These are phyloP conservation scores for Callipepla squamata DNA, from an alignment of 2,113 vertebrate genomes.

Conservation along the genomic window DNA sequence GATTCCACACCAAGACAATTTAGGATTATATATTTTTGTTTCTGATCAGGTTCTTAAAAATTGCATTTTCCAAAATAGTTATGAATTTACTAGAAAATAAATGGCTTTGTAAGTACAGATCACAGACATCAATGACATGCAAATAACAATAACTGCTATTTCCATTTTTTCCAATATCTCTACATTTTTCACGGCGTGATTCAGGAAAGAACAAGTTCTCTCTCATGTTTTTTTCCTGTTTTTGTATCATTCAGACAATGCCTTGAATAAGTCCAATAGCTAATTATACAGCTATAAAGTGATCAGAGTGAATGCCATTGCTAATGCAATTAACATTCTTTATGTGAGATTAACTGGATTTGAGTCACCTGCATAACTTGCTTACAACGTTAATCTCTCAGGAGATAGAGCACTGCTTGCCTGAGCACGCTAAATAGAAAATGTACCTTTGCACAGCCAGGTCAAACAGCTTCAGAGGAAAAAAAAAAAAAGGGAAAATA, in stretches of 20 bases:
- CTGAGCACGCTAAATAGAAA: slow-evolving; percentile 49
- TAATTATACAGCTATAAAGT: slow-evolving; percentile 76
- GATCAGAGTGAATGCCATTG: slow-evolving; percentile 72
- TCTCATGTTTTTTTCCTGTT: slow-evolving; percentile 42
- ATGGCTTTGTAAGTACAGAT: background rate
- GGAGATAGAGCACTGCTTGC: slow-evolving; percentile 48
- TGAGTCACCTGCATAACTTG: slow-evolving; percentile 80
- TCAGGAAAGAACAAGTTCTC: slow-evolving; percentile 13
- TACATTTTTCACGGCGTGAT: background rate
- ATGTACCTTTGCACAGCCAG: slow-evolving; percentile 36
- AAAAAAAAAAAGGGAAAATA: background rate
- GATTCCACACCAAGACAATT: background rate
- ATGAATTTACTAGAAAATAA: slow-evolving; percentile 1
- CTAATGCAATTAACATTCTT: slow-evolving; percentile 79
- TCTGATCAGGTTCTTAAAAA: background rate
- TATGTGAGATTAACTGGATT: slow-evolving; percentile 79
- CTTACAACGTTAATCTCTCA: slow-evolving; percentile 77
- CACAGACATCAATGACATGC: background rate
- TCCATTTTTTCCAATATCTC: slow-evolving; percentile 2
- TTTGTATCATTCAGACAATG: slow-evolving; percentile 64
- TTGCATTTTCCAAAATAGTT: background rate
- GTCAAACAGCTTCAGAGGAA: slow-evolving; percentile 51
- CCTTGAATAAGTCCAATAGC: slow-evolving; percentile 51
- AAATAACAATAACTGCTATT: slow-evolving; percentile 26
- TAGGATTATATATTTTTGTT: background rate